Conservation (phyloP, 2,888 invertebrate species). For the Callinectes sapidus region DNA sequence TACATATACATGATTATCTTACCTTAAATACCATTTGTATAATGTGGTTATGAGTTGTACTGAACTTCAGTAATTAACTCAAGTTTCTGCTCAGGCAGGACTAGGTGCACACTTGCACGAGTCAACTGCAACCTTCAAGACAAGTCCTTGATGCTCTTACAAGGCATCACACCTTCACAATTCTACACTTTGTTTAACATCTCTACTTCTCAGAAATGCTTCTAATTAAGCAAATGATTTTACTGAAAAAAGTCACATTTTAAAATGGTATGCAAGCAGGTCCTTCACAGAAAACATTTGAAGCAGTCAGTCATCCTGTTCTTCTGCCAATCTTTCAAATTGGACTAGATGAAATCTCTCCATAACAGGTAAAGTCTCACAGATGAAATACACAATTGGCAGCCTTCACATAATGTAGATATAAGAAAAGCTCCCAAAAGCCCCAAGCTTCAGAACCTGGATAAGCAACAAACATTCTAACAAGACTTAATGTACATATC, state of each 20-base stretch:
- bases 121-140: constrained; percentile 8
- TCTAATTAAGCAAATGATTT: background rate
- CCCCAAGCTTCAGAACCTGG: constrained; percentile 15
- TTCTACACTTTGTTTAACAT: background rate
- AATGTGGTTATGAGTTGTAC: background rate
- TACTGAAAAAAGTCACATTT: background rate
- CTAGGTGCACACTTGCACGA: background rate
- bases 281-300: background rate
- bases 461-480: background rate
- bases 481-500: background rate
- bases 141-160: background rate
- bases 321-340: background rate
- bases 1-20: background rate
- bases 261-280: background rate
- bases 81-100: background rate
- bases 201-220: background rate
- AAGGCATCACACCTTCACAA: background rate
- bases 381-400: background rate
- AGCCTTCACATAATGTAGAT: background rate
- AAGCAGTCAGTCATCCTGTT: constrained; percentile 12
- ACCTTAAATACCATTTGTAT: background rate
- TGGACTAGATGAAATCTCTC: constrained; percentile 8
- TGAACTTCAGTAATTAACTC: background rate
- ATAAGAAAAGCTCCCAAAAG: background rate
- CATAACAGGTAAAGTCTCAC: background rate